A percentile compares a stretch with the other conserved stretches of the same genome.
These are phyloP conservation scores for Manduca sexta DNA, from an alignment of 1,140 invertebrate genomes.

Conservation along the genomic window DNA sequence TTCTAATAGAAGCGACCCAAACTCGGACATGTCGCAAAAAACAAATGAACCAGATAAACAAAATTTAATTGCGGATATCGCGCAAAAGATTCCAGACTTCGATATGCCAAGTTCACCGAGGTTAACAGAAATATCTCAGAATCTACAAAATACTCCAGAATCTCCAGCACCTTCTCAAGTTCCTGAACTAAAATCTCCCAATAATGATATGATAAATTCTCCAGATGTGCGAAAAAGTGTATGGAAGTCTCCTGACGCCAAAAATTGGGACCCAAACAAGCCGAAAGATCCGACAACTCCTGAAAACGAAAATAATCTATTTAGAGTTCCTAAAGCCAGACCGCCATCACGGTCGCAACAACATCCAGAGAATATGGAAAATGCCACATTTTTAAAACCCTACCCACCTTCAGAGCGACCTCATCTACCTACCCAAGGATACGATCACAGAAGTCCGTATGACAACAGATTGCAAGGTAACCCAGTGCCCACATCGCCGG, in stretches of 20 bases:
- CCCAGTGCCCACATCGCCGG: constrained; percentile 33
- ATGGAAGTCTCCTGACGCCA: constrained; percentile 67
- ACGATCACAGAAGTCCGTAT: constrained; percentile 61
- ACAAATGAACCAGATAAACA: constrained; percentile 47
- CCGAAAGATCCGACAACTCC: constrained; percentile 37
- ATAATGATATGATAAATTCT: constrained; percentile 37
- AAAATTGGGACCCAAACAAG: constrained; percentile 60
- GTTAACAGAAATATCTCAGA: constrained; percentile 61
- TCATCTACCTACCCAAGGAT: constrained; percentile 39
- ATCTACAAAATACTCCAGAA: constrained; percentile 48
- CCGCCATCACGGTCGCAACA: constrained; percentile 76
- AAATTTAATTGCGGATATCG: constrained; percentile 36
- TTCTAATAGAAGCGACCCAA: constrained; percentile 59
- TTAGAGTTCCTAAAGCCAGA: constrained; percentile 78
- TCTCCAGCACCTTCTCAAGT: constrained; percentile 51
- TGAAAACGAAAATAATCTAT: constrained; percentile 73
- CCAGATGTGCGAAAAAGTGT: constrained; percentile 48
- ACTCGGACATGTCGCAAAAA: constrained; percentile 42
- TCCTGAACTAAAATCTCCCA: constrained; percentile 56
- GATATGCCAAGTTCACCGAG: constrained; percentile 61
- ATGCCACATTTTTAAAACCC: constrained; percentile 73
- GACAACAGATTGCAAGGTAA: constrained; percentile 44
- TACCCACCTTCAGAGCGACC: constrained; percentile 69
- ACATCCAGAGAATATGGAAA: constrained; percentile 54
- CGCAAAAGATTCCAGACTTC: constrained; percentile 54